phyloP scores from a whole-genome alignment of 2,797 vertebrate species.

The Gadopsis marmoratus region DNA sequence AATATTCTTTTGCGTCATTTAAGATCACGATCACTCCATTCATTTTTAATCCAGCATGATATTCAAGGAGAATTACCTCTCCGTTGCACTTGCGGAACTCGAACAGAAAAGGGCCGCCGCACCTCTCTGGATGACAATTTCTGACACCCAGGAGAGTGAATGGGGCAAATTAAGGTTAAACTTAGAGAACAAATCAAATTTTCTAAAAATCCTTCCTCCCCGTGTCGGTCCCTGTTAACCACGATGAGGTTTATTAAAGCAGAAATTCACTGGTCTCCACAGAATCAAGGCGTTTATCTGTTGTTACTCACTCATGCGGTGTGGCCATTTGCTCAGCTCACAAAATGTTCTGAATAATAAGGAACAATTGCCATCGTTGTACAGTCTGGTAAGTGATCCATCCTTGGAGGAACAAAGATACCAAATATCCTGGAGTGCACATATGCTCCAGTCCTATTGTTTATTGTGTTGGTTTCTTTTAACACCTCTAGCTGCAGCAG shows the following conservation, averaged over 20 bases:
- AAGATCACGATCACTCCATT: not conserved
- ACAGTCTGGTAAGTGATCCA: conserved; percentile 8
- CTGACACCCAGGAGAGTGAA: conserved; percentile 34
- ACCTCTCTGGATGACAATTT: conserved; percentile 34
- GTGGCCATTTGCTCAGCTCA: conserved; percentile 35
- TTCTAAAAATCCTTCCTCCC: conserved; percentile 28
- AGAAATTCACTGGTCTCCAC: conserved; percentile 13
- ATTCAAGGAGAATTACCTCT: not conserved
- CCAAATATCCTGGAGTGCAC: conserved; percentile 23
- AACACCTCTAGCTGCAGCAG: conserved; percentile 23
- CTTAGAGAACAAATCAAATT: conserved; percentile 52
- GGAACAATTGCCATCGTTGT: not conserved
- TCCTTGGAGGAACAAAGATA: conserved; percentile 18
- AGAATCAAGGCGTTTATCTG: conserved; percentile 42
- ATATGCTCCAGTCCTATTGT: conserved; percentile 15
- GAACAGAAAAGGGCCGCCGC: conserved; percentile 12
- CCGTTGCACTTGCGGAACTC: not conserved
- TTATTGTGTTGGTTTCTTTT: conserved; percentile 43
- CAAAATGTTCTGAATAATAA: conserved; percentile 38
- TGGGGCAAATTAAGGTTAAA: conserved; percentile 41
- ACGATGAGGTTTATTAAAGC: conserved; percentile 25
- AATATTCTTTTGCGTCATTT: conserved; percentile 5
- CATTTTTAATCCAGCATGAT: conserved; percentile 12
- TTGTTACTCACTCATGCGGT: conserved; percentile 32
- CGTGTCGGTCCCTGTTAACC: conserved; percentile 28